Conservation (phyloP, 1,140 invertebrate genomes). For the Procambarus clarkii region DNA sequence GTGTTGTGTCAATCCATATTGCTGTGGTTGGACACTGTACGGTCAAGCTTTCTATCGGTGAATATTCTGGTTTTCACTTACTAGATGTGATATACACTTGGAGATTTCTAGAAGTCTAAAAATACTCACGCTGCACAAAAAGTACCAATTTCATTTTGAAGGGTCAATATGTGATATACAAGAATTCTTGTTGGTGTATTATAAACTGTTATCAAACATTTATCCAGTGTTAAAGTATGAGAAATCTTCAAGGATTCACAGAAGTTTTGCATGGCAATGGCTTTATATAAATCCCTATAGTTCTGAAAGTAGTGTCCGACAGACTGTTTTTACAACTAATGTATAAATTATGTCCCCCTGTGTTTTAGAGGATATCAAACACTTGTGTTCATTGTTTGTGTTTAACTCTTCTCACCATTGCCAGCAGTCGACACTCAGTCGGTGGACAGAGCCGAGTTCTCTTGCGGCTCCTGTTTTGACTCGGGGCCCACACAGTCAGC, state of each 20-base stretch:
- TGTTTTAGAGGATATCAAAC: not conserved
- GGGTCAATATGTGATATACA: constrained; percentile 35
- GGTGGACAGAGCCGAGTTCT: constrained; percentile 45
- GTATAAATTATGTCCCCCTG: constrained; percentile 12
- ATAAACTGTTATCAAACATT: constrained; percentile 40
- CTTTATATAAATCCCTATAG: constrained; percentile 37
- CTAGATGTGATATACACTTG: constrained; percentile 60
- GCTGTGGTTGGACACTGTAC: constrained; percentile 38
- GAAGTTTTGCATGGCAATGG: constrained; percentile 56
- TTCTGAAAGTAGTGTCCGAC: constrained; percentile 17
- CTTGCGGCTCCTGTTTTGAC: constrained; percentile 28
- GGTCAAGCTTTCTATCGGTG: constrained; percentile 57
- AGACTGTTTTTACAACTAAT: constrained; percentile 28
- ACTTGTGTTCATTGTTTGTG: not conserved
- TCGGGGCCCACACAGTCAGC: constrained; percentile 34
- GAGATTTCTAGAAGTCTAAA: constrained; percentile 52
- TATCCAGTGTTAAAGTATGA: constrained; percentile 36
- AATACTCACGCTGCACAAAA: constrained; percentile 37
- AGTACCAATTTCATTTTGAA: constrained; percentile 40
- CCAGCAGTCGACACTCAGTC: constrained; percentile 36
- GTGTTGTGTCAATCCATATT: constrained; percentile 56
- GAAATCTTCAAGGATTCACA: constrained; percentile 63
- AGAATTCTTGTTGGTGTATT: constrained; percentile 43
- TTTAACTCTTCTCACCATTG: constrained; percentile 35
- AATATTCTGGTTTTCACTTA: constrained; percentile 62